Conservation (phyloP, 2,113 vertebrate species). For the Saguinus midas region DNA sequence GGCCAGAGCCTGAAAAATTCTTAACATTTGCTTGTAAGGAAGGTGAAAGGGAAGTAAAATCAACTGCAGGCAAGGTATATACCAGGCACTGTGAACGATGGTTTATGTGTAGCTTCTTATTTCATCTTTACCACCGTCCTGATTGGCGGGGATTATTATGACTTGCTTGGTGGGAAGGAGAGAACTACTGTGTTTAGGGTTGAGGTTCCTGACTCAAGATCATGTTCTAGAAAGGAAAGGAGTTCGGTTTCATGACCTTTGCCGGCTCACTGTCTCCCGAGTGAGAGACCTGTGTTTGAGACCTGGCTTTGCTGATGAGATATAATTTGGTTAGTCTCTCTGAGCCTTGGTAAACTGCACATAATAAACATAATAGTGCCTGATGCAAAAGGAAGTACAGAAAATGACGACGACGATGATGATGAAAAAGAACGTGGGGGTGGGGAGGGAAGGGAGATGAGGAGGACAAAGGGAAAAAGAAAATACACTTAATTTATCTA, state of each 20-base stretch:
- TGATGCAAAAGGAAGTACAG: not conserved
- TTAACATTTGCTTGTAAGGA: not conserved
- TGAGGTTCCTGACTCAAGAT: too few relatives aligned
- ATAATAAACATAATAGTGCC: not conserved
- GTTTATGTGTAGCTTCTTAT: not conserved
- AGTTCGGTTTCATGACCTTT: not conserved
- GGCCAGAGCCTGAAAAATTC: not conserved
- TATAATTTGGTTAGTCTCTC: not conserved
- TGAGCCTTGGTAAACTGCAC: not conserved
- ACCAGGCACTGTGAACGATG: not conserved
- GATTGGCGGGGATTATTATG: not conserved
- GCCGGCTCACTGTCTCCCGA: not conserved
- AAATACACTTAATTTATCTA: not conserved
- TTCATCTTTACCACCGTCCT: not conserved
- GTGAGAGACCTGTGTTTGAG: not conserved
- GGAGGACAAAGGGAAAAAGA: not conserved
- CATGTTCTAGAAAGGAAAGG: not conserved
- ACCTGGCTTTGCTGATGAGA: not conserved
- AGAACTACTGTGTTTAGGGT: not conserved
- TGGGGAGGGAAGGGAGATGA: not conserved
- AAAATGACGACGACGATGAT: not conserved
- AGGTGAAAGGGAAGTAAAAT: not conserved
- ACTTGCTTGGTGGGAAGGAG: not conserved
- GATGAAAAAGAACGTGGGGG: not conserved
- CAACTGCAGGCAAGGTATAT: not conserved